Evolutionary conservation across 2,888 invertebrate genomes (phyloP).

Genomic region (Drosophila acutilabella): DNA sequence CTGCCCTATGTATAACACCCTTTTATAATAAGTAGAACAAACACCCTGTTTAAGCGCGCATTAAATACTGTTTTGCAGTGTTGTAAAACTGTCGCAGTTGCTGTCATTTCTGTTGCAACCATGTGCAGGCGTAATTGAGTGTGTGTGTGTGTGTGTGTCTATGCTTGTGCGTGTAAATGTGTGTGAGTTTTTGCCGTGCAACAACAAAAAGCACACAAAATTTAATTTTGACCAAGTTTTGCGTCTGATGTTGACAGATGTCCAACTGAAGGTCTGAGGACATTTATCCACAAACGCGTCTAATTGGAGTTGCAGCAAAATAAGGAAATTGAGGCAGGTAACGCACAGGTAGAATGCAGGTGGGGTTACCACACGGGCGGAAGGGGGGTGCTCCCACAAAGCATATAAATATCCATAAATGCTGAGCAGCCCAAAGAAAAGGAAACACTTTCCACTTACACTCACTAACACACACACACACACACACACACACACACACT

Average conservation of each 20-base stretch:
- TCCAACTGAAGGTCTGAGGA: slow-evolving; percentile 28
- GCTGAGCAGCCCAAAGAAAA: slow-evolving; percentile 43
- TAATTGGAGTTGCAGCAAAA: slow-evolving; percentile 45
- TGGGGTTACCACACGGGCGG: not conserved
- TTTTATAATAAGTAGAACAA: too few species aligned
- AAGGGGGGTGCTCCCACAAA: slow-evolving; percentile 21
- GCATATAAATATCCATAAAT: slow-evolving; percentile 75
- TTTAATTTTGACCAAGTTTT: slow-evolving; percentile 36
- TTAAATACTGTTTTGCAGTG: slow-evolving; percentile 6
- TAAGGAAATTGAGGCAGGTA: not conserved
- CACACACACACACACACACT: not conserved
- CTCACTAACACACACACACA: not conserved
- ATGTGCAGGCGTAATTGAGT: slow-evolving; percentile 2
- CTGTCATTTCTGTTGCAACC: slow-evolving; percentile 8
- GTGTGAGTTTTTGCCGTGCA: not conserved
- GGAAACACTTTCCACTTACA: slow-evolving; percentile 48
- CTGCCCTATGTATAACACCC: too few species aligned
- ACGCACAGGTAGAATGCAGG: not conserved
- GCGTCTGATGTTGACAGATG: slow-evolving; percentile 51
- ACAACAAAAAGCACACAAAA: slow-evolving; percentile 13
- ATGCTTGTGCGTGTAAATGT: slow-evolving; percentile 1
- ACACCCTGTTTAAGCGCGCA: too few species aligned
- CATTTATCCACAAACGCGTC: slow-evolving; percentile 46
- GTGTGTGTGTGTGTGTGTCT: slow-evolving; percentile 1
- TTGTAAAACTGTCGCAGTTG: slow-evolving; percentile 2